Conservation (phyloP, 2,797 vertebrate species). For the Sebastes cheni region DNA sequence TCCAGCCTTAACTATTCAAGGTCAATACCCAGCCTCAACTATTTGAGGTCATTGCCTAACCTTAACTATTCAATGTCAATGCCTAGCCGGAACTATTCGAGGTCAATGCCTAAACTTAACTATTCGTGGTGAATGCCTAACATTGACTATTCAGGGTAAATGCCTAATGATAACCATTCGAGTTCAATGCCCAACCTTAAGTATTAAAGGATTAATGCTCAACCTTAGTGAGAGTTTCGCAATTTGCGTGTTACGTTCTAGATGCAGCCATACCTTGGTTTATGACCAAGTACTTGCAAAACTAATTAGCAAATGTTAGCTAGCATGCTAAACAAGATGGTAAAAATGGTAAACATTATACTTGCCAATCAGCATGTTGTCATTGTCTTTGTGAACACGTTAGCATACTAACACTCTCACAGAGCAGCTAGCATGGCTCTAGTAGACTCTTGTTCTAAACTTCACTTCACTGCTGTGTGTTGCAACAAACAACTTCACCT, state of each 20-base stretch:
- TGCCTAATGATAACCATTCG: too few relatives aligned
- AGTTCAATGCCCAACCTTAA: too few relatives aligned
- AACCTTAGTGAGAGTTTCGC: too few relatives aligned
- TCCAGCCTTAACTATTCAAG: too few relatives aligned
- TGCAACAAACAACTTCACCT: constrained; percentile 28
- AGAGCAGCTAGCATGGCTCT: background rate
- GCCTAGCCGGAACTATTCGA: too few relatives aligned
- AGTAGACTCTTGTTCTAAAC: background rate
- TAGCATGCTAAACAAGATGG: background rate
- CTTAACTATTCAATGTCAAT: too few relatives aligned
- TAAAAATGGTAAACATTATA: background rate
- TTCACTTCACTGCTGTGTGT: background rate
- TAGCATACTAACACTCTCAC: background rate
- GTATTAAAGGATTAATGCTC: background rate
- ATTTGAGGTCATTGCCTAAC: too few relatives aligned
- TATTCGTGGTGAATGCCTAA: too few relatives aligned
- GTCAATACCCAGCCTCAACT: too few relatives aligned
- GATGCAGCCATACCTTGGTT: background rate
- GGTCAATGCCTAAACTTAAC: too few relatives aligned
- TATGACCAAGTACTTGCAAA: background rate
- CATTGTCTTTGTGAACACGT: background rate
- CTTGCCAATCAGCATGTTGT: background rate
- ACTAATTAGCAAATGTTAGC: background rate
- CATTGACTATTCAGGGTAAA: background rate
- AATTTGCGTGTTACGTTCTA: too few relatives aligned